phyloP scores from a whole-genome alignment of 2,888 invertebrate genomes.

The Uloborus plumipes region DNA sequence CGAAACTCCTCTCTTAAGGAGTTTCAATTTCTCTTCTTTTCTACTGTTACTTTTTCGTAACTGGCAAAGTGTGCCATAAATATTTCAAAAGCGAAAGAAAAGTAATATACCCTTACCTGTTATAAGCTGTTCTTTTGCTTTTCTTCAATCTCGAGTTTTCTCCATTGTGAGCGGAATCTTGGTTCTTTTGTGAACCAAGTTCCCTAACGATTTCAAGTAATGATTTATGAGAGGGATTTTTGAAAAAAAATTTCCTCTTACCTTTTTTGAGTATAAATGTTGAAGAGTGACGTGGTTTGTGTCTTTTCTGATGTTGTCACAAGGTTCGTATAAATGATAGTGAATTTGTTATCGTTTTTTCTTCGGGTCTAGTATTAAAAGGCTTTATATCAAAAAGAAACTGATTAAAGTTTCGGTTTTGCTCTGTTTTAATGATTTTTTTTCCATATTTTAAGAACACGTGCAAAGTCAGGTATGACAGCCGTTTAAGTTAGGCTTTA shows the following conservation, averaged over 20 bases:
- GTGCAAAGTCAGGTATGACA: no score
- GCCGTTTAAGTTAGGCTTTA: no score
- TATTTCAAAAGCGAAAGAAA: constrained; percentile 39
- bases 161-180: constrained; percentile 15
- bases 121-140: constrained; percentile 9
- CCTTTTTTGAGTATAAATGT: neutral
- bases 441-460: no score
- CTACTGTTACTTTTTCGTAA: constrained; percentile 31
- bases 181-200: constrained; percentile 8
- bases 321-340: neutral
- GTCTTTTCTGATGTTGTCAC: constrained; percentile 5
- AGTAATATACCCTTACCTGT: constrained; percentile 31
- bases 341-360: no score
- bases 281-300: constrained; percentile 1
- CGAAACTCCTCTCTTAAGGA: constrained; percentile 9
- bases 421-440: no score
- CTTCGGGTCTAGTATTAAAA: no score
- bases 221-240: constrained; percentile 24
- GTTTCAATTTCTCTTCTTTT: constrained; percentile 28
- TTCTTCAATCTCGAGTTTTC: constrained; percentile 4
- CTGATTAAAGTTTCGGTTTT: no score
- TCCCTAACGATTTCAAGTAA: constrained; percentile 13
- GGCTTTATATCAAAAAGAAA: no score
- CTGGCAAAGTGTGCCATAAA: constrained; percentile 44
- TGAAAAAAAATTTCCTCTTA: neutral